phyloP scores from a whole-genome alignment of 2,888 invertebrate species.

The Furcula furcula region DNA sequence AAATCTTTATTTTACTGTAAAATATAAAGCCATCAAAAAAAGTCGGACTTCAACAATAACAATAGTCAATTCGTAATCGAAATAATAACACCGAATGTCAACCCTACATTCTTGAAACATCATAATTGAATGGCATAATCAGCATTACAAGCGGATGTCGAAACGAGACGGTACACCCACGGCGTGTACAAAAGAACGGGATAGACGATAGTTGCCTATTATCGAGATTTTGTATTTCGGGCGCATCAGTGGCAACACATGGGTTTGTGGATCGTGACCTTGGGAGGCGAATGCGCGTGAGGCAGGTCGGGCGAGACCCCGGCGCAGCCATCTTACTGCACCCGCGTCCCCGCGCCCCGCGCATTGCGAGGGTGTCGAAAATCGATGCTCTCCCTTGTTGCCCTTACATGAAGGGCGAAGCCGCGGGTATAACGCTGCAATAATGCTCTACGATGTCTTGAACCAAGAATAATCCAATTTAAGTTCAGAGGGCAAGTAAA shows the following conservation, averaged over 20 bases:
- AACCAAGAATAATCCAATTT: slow-evolving; percentile 8
- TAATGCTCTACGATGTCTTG: slow-evolving; percentile 19
- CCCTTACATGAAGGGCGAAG: slow-evolving; percentile 62
- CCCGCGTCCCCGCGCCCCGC: slow-evolving; percentile 53
- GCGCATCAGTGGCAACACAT: slow-evolving; percentile 60
- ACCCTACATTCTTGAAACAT: slow-evolving; percentile 47
- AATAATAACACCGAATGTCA: slow-evolving; percentile 19
- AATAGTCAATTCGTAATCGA: too few species aligned
- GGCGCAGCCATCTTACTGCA: slow-evolving; percentile 65
- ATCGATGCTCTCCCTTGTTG: slow-evolving; percentile 75
- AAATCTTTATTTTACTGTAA: too few species aligned
- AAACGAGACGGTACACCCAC: slow-evolving; percentile 37
- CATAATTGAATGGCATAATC: slow-evolving; percentile 55
- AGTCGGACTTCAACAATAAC: too few species aligned
- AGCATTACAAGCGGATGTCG: slow-evolving; percentile 50
- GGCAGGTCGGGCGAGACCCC: slow-evolving; percentile 65
- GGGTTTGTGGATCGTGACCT: slow-evolving; percentile 65
- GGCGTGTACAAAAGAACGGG: slow-evolving; percentile 41
- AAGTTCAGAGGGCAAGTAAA: not conserved
- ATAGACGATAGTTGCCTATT: slow-evolving; percentile 42
- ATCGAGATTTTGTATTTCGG: slow-evolving; percentile 72
- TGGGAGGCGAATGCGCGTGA: slow-evolving; percentile 65
- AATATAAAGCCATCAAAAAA: too few species aligned
- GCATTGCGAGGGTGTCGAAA: slow-evolving; percentile 68
- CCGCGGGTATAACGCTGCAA: slow-evolving; percentile 47